Percentiles rank a stretch among this genome's conserved stretches.
These are phyloP conservation scores for Aquatica leii DNA, from an alignment of 2,888 invertebrate species.

Conservation along the genomic window DNA sequence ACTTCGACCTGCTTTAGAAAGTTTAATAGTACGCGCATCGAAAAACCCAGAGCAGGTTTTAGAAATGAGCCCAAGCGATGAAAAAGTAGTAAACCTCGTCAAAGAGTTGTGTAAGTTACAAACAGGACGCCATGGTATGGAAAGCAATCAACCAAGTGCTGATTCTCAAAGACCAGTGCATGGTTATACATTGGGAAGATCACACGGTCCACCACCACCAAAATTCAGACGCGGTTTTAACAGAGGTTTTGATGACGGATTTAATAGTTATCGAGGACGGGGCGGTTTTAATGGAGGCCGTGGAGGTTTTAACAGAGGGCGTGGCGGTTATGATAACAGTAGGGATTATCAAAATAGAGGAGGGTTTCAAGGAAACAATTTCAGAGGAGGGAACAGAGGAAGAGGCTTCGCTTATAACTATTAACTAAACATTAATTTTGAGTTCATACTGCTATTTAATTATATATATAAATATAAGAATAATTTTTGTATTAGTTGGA, in stretches of 20 bases:
- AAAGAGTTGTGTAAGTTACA: conserved; percentile 78
- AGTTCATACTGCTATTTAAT: too few species aligned
- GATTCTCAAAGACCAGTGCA: conserved; percentile 64
- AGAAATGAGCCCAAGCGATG: conserved; percentile 68
- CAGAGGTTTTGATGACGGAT: conserved; percentile 37
- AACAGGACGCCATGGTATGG: conserved; percentile 77
- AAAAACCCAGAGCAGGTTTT: conserved; percentile 80
- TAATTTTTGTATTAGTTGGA: too few species aligned
- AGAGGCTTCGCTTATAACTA: conserved; percentile 23
- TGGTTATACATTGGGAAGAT: conserved; percentile 57
- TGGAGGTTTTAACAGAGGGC: conserved; percentile 35
- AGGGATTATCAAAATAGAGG: conserved; percentile 36
- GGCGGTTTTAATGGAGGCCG: conserved; percentile 42
- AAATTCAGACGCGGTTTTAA: conserved; percentile 58
- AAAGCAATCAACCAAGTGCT: conserved; percentile 60
- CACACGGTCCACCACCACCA: conserved; percentile 54
- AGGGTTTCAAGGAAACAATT: conserved; percentile 32
- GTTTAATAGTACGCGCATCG: conserved; percentile 81
- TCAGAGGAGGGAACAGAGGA: conserved; percentile 32
- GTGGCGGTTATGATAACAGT: conserved; percentile 34
- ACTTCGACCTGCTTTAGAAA: conserved; percentile 88
- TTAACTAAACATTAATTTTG: too few species aligned
- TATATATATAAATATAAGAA: too few species aligned
- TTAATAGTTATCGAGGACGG: conserved; percentile 30
- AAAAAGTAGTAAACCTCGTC: conserved; percentile 71